Evolutionary conservation across 1,140 invertebrate species (phyloP).

Genomic region (Brachionus koreanus): DNA sequence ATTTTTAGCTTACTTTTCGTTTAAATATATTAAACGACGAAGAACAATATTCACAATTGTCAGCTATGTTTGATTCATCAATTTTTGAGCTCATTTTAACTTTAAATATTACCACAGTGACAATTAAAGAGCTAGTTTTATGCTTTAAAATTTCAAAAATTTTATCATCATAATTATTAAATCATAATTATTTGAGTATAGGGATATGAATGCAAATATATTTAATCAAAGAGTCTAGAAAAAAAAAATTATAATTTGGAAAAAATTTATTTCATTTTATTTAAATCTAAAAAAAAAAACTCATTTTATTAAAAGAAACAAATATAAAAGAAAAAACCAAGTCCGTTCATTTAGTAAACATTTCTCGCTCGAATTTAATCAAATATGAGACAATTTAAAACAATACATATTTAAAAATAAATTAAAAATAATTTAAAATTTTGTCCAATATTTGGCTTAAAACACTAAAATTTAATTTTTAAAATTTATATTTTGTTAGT

Average conservation of each 20-base stretch:
- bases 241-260: constrained; percentile 11
- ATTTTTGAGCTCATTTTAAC: neutral
- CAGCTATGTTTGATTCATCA: constrained; percentile 20
- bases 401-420: neutral
- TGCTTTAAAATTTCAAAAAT: constrained; percentile 6
- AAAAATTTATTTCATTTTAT: neutral
- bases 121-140: neutral
- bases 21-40: constrained; percentile 50
- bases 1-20: constrained; percentile 49
- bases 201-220: neutral
- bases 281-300: too few species aligned
- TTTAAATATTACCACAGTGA: neutral
- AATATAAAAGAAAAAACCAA: too few species aligned
- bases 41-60: constrained; percentile 49
- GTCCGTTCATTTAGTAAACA: too few species aligned
- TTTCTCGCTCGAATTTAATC: too few species aligned
- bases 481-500: neutral
- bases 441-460: neutral
- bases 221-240: constrained; percentile 23
- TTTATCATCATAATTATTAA: constrained; percentile 32
- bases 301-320: too few species aligned
- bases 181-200: neutral
- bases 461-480: neutral
- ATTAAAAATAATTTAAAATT: neutral
- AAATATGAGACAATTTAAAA: neutral